Evolutionary conservation across 2,888 invertebrate species (phyloP).

Genomic region (Sminthurides aquaticus): DNA sequence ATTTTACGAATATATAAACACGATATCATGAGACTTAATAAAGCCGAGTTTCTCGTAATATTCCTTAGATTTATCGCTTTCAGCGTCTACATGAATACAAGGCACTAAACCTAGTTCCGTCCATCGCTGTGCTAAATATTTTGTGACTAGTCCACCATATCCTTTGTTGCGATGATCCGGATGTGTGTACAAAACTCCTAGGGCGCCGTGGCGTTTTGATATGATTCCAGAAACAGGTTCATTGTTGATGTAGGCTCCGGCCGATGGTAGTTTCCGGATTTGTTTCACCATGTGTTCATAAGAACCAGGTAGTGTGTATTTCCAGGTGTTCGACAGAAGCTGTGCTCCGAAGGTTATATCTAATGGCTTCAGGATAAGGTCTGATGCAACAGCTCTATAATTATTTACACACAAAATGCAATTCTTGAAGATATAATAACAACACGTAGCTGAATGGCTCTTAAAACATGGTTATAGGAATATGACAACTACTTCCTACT

Average conservation of each 20-base stretch:
- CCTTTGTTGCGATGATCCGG: conserved; percentile 3
- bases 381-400: no score
- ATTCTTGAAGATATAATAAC: no score
- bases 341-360: background rate
- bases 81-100: background rate
- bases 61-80: background rate
- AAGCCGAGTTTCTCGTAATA: conserved; percentile 1
- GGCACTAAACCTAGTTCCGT: background rate
- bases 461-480: no score
- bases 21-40: background rate
- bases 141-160: background rate
- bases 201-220: background rate
- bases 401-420: no score
- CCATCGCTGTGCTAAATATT: background rate
- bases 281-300: background rate
- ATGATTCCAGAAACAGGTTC: conserved; percentile 5
- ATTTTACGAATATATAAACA: no score
- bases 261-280: background rate
- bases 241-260: background rate
- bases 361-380: background rate
- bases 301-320: background rate
- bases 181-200: conserved; percentile 1
- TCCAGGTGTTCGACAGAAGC: background rate
- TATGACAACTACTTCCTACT: no score
- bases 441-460: no score